phyloP scores from a whole-genome alignment of 2,113 vertebrate species.

The sheep (Ovis aries) region ARS-UI_Ramb_v3.0 NC_056058.1:94191001-94191500 shows the following conservation, averaged over 20 bases:
- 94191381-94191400: constrained; percentile 36
- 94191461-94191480: constrained; percentile 40
- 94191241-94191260: constrained; percentile 11
- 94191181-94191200: neutral
- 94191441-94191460: constrained; percentile 13
- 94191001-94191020: neutral
- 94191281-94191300: neutral
- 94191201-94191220: neutral
- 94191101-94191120: neutral
- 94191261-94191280: neutral
- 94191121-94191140: neutral
- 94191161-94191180: neutral
- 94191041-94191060: neutral
- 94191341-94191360: constrained; percentile 28
- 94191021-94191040: neutral
- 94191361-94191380: neutral
- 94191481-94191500: constrained; percentile 48
- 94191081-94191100: neutral
- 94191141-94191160: constrained; percentile 18
- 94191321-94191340: constrained; percentile 24
- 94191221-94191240: neutral
- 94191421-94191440: neutral
- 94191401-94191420: constrained; percentile 11
- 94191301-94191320: neutral
- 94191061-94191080: neutral